phyloP scores from a whole-genome alignment of 2,888 invertebrate species.

The Myopa testacea region DNA sequence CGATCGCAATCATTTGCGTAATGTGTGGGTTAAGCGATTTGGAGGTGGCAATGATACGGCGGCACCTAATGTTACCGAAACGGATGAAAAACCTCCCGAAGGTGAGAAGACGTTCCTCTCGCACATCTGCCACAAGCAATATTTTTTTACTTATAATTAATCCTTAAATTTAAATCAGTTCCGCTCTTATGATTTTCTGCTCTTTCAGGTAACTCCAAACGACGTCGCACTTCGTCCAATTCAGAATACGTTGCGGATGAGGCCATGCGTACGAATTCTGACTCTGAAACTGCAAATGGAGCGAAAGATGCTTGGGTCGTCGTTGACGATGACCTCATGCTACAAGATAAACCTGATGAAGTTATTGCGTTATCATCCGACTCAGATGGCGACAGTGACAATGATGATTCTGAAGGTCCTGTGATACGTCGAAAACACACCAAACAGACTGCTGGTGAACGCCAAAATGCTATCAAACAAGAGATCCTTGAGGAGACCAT shows the following conservation, averaged over 20 bases:
- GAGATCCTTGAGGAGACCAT: conserved; percentile 61
- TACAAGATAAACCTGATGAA: conserved; percentile 49
- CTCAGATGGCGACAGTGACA: conserved; percentile 48
- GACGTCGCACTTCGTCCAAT: conserved; percentile 49
- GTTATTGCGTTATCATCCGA: conserved; percentile 56
- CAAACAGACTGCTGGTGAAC: conserved; percentile 53
- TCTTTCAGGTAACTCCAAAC: conserved; percentile 51
- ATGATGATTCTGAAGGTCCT: conserved; percentile 13
- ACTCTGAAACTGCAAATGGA: background rate
- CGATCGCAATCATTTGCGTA: conserved; percentile 57
- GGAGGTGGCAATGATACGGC: conserved; percentile 24
- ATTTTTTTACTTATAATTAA: background rate
- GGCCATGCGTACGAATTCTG: conserved; percentile 23
- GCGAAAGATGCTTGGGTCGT: conserved; percentile 49
- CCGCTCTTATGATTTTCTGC: background rate
- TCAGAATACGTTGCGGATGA: conserved; percentile 46
- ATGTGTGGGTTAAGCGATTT: conserved; percentile 60
- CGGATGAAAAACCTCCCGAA: conserved; percentile 33
- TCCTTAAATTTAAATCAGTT: background rate
- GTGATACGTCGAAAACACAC: conserved; percentile 17
- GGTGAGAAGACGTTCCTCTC: conserved; percentile 45
- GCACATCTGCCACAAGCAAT: background rate
- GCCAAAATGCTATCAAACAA: conserved; percentile 60
- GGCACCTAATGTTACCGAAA: background rate
- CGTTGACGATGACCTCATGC: conserved; percentile 62